Conservation (phyloP, 1,140 invertebrate species). For the Drosophila yakuba region DNA sequence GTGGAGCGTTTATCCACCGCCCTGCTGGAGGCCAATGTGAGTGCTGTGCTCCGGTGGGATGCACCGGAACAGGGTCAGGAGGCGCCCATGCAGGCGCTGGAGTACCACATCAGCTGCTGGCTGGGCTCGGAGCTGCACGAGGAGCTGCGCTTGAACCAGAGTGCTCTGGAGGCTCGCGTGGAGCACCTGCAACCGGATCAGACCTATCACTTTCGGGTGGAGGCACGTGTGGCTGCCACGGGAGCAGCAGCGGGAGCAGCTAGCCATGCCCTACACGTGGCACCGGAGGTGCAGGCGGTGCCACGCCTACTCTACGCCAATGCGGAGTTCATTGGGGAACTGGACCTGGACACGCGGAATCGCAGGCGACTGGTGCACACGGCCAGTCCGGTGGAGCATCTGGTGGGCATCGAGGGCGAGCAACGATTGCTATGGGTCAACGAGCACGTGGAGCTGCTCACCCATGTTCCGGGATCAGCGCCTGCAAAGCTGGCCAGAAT, state of each 20-base stretch:
- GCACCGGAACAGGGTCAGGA: conserved; percentile 87
- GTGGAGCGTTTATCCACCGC: conserved; percentile 85
- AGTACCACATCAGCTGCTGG: conserved; percentile 76
- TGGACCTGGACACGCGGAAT: conserved; percentile 89
- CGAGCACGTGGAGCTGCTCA: conserved; percentile 91
- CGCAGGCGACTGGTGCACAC: conserved; percentile 70
- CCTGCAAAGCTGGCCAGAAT: conserved; percentile 88
- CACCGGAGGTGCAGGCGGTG: conserved; percentile 89
- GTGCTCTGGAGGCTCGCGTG: conserved; percentile 53
- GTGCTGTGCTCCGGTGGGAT: conserved; percentile 91
- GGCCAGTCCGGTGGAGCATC: conserved; percentile 86
- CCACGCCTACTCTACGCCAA: conserved; percentile 91
- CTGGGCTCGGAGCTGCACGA: conserved; percentile 51
- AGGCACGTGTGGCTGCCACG: conserved; percentile 89
- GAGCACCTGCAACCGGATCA: conserved; percentile 84
- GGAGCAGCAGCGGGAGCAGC: conserved; percentile 88
- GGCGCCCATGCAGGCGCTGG: conserved; percentile 28
- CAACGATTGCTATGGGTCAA: conserved; percentile 93
- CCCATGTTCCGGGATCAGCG: conserved; percentile 86
- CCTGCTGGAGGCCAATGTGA: conserved; percentile 60
- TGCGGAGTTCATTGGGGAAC: conserved; percentile 88
- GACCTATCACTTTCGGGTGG: conserved; percentile 89
- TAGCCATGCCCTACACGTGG: conserved; percentile 52
- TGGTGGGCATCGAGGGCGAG: conserved; percentile 88
- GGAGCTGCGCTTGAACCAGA: conserved; percentile 61